Base-by-base conservation (phyloP, 2,113 vertebrate genomes). In the Cyprinus carpio region DNA sequence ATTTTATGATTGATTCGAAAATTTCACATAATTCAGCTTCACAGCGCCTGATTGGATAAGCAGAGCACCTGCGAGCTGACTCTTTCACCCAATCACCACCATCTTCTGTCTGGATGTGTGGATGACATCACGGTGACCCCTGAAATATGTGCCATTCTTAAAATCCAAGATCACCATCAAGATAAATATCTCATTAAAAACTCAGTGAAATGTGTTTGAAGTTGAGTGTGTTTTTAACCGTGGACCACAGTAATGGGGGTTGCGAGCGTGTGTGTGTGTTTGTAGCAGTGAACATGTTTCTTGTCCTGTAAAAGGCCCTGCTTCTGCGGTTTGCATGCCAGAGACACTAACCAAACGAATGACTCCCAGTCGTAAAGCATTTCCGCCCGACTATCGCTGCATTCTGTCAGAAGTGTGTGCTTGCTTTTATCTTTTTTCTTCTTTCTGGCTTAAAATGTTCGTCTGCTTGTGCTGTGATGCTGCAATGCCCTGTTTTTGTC, bases 161-260 rank as follows among this genome's bases (percentile, higher is more conserved):
- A 87, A 86, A 88, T 65, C 25, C 51, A 25, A 83, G 81, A 88
- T 87, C 80, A 37, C 78, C 76, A 87, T 87, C 86, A 67, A 72
- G 60, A 89, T 69, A 81, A 65, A 83, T 80, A 89, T 84, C 69
- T 65, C 74, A 90, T 90, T 86, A 84, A 37, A 78, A 56, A 65
- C 67, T 64, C 40, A 51, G 62, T 85, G 54, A 81, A 84, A 87
- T n/a, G 71, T 58, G 78, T 86, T 87, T 89, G 86, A 86, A 81
- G 87, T 85, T 83, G 29, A 43, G 65, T 23, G 71, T 31, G 37
- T 51, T 75, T 79, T 58, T 84, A 86, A 82, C 74, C 58, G 13
- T 83, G 25, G 51, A 64, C 62, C 46, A 75, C 31, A 65, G 40
- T 51, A 81, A 82, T 34, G 27, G 80, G 86, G 80, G 58, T 20